Evolutionary conservation across 1,140 invertebrate genomes (phyloP), one percentile per base, ranked within the genome.

Genomic region (Penaeus japonicus): DNA sequence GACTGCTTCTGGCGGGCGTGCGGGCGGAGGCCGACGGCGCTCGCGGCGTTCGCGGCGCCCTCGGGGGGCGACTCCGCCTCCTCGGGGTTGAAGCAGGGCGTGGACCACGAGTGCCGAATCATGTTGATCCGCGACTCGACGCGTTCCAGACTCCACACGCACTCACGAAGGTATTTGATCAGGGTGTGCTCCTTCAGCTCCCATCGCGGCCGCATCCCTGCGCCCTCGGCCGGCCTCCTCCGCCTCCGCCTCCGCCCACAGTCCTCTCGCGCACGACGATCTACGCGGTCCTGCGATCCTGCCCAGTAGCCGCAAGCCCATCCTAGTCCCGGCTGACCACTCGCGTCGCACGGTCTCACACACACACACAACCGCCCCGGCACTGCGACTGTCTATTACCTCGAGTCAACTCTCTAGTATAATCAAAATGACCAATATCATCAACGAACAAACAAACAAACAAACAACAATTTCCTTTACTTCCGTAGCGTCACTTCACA

Each of bases 91-190:
- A 88, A 75, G 65, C 87, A 88, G 27, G 87, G 87, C 39, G 87
- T 83, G 53, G 80, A 84, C 80, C 80, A 77, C 12, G 87, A 82
- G 32, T 88, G 87, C 2, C 87, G 87, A 12, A 88, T 54, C 87
- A 88, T 88, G 80, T 83, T 88, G 80, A 88, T 59, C 15, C 87
- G 79, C 10, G 65, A 77, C 30, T 88, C 80, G 15, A 88, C 47
- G 0, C 80, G 78, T 18, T 88, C 87, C 15, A 88, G 80, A 18
- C 70, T 81, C 87, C 87, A 88, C 0, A 88, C 80, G 22, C 87
- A 88, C 80, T 88, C 87, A 88, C 87, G 87, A 80, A 88, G 53
- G 81, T 88, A 88, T 53, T 57, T 73, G 54, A 83, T 54, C 18
- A 88, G 73, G 4, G 65, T 75, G 87, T 88, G 78, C 80, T 88